These are phyloP conservation scores for Sarcoramphus papa DNA, from an alignment of 2,797 vertebrate species.

Conservation along the genomic window DNA sequence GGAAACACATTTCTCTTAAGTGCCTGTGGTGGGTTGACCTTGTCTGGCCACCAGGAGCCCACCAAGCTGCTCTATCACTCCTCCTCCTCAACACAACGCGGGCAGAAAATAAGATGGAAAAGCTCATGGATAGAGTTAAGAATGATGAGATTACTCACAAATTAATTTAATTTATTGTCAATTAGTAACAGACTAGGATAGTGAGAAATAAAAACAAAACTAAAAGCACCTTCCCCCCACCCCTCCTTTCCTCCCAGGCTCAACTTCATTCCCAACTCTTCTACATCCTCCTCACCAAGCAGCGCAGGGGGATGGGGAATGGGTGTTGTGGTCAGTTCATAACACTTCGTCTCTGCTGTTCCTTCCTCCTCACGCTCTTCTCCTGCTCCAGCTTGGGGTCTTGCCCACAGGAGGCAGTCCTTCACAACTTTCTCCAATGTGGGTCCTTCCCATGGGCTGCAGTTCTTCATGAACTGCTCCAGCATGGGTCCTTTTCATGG, in stretches of 20 bases:
- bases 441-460: neutral
- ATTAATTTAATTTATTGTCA: neutral
- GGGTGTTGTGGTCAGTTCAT: neutral
- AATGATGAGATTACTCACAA: neutral
- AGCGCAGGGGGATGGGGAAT: neutral
- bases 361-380: neutral
- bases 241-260: neutral
- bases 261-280: neutral
- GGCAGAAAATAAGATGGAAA: neutral
- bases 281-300: fast-evolving
- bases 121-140: neutral
- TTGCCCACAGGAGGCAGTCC: neutral
- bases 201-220: neutral
- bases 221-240: neutral
- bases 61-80: neutral
- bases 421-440: neutral
- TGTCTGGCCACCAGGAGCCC: neutral
- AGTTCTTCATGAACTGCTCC: neutral
- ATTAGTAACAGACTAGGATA: neutral
- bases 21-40: neutral
- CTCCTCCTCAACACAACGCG: neutral
- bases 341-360: neutral
- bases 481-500: neutral
- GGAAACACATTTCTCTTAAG: neutral
- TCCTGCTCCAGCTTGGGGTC: neutral